Percentiles rank a stretch among this genome's conserved stretches.
Conservation (phyloP, 2,113 vertebrate genomes). For the Cebus imitator region DNA sequence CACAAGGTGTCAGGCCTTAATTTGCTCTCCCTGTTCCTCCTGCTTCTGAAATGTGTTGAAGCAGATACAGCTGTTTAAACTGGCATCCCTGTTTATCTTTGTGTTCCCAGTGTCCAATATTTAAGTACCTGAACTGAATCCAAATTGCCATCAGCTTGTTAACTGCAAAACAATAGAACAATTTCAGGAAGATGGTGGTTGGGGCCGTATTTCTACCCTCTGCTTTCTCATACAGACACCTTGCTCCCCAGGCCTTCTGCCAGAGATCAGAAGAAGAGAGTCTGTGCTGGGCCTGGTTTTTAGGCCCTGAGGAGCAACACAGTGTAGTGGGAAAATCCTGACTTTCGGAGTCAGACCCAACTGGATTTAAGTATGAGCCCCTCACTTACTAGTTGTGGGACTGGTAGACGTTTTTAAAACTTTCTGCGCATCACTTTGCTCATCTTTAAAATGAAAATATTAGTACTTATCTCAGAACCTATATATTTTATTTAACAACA, state of each 20-base stretch:
- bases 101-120: not conserved
- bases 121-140: not conserved
- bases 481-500: not conserved
- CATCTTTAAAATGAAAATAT: constrained; percentile 8
- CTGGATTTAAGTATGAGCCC: not conserved
- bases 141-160: constrained; percentile 10
- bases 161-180: not conserved
- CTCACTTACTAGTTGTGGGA: not conserved
- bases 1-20: not conserved
- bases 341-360: not conserved
- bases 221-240: not conserved
- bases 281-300: not conserved
- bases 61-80: not conserved
- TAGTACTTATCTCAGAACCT: not conserved
- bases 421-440: not conserved
- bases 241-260: not conserved
- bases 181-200: not conserved
- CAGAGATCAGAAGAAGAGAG: not conserved
- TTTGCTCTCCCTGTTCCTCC: not conserved
- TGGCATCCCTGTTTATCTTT: not conserved
- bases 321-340: not conserved
- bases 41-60: not conserved
- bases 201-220: not conserved
- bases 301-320: not conserved
- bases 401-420: not conserved